Evolutionary conservation across 1,140 invertebrate species (phyloP), one percentile per base, ranked within the genome.

Genomic region (Battus philenor): DNA sequence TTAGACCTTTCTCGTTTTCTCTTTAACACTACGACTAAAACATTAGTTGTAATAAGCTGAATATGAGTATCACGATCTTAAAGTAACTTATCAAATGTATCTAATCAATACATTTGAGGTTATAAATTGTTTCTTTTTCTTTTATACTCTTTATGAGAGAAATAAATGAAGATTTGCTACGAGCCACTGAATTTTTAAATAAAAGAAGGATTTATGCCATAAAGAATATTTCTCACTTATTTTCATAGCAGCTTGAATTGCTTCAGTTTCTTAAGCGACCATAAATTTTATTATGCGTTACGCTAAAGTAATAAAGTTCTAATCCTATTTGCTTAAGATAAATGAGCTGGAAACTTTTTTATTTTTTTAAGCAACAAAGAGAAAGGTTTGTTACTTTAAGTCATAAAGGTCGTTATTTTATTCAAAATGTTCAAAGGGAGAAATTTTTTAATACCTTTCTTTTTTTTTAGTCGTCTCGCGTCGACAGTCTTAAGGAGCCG

Each of bases 311-410:
- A 39, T 39, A 39, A 26, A 39, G 36, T 39, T 39, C 12, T 39
- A 39, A 39, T 22, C 36, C 36, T 39, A 39, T 39, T 38, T 26
- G 20, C 12, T 39, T 26, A 26, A n/a, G 22, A 39, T 39, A 39
- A 39, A 39, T 39, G 36, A 41, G 38, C 12, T 41, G 24, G 38
- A 41, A 41, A 27, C 16, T 27, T 41, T 41, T 27, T 38, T 41
- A 17, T 41, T 16, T 16, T 5, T 8, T 11, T 1, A 13, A 29
- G 10, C 10, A 10, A 30, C 12, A 30, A n/a, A 27, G 13, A 27
- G 38, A 18, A 13, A 41, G 12, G 12, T 41, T 41, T 41, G n/a
- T 41, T 16, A 16, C 12, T 41, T 27, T 16, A 4, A 12, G 12
- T 12, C 38, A 16, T 41, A 1, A 17, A 15, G 13, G n/a, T 41